A percentile compares a stretch with the other conserved stretches of the same genome.
Evolutionary conservation across 2,888 invertebrate species (phyloP).

Genomic region (Neoascia interrupta): DNA sequence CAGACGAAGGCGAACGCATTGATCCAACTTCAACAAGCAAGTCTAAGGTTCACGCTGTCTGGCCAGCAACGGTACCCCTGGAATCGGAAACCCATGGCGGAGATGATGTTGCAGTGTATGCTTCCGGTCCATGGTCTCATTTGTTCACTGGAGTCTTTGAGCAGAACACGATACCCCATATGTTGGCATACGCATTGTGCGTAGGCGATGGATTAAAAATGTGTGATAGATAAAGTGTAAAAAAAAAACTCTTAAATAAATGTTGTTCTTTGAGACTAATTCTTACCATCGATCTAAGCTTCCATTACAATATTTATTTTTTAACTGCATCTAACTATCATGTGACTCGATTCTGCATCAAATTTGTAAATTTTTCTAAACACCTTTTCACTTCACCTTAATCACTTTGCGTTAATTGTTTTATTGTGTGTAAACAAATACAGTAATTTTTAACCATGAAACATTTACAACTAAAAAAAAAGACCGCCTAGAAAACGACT

Average conservation of each 20-base stretch:
- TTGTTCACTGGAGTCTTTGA: constrained; percentile 89
- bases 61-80: constrained; percentile 82
- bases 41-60: constrained; percentile 75
- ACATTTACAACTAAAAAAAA: too few relatives aligned
- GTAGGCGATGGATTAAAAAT: constrained; percentile 83
- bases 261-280: background rate
- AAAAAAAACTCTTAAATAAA: too few relatives aligned
- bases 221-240: constrained; percentile 69
- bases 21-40: constrained; percentile 72
- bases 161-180: constrained; percentile 89
- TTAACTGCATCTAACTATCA: too few relatives aligned
- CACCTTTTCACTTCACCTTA: too few relatives aligned
- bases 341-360: too few relatives aligned
- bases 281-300: too few relatives aligned
- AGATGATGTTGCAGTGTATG: constrained; percentile 90
- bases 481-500: too few relatives aligned
- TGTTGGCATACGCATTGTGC: constrained; percentile 87
- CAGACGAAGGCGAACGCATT: constrained; percentile 71
- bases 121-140: constrained; percentile 89
- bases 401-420: too few relatives aligned
- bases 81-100: constrained; percentile 86
- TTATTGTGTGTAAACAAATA: too few relatives aligned
- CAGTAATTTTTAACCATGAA: too few relatives aligned
- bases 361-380: too few relatives aligned
- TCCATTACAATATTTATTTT: too few relatives aligned